A percentile compares a stretch with the other conserved stretches of the same genome.
Evolutionary conservation across 2,113 vertebrate species (phyloP).

Genomic region (Epinephelus cyanopodus): DNA sequence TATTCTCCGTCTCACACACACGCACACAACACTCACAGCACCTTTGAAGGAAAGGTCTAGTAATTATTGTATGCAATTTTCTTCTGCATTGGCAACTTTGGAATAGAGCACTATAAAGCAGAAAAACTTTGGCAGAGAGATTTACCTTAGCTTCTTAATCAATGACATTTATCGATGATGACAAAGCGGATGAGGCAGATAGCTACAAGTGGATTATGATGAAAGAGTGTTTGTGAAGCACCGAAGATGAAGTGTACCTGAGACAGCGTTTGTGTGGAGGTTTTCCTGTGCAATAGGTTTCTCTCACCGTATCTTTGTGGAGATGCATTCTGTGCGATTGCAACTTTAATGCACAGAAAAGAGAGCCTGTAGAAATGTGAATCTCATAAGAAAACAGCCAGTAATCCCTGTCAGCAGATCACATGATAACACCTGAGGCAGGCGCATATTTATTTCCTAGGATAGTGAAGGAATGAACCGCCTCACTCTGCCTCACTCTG

Average conservation of each 20-base stretch:
- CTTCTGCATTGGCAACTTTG: conserved; percentile 28
- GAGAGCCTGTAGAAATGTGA: background rate
- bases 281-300: background rate
- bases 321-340: background rate
- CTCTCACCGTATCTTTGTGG: background rate
- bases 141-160: conserved; percentile 45
- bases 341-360: background rate
- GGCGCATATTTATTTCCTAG: too few species aligned
- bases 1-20: conserved; percentile 17
- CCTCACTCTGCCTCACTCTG: too few species aligned
- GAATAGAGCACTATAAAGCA: conserved; percentile 20
- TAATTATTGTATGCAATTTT: conserved; percentile 49
- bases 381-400: background rate
- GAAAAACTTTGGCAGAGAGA: conserved; percentile 40
- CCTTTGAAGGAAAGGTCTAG: conserved; percentile 52
- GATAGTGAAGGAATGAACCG: too few species aligned
- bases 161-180: conserved; percentile 52
- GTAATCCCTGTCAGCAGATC: background rate
- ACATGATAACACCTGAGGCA: background rate
- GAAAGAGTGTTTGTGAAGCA: conserved; percentile 37
- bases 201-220: conserved; percentile 43
- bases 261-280: conserved; percentile 4
- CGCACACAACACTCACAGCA: conserved; percentile 23
- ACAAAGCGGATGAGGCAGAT: conserved; percentile 37
- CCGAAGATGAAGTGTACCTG: conserved; percentile 5